Base-by-base conservation (phyloP, 2,113 vertebrate species). In the Bucco capensis region DNA sequence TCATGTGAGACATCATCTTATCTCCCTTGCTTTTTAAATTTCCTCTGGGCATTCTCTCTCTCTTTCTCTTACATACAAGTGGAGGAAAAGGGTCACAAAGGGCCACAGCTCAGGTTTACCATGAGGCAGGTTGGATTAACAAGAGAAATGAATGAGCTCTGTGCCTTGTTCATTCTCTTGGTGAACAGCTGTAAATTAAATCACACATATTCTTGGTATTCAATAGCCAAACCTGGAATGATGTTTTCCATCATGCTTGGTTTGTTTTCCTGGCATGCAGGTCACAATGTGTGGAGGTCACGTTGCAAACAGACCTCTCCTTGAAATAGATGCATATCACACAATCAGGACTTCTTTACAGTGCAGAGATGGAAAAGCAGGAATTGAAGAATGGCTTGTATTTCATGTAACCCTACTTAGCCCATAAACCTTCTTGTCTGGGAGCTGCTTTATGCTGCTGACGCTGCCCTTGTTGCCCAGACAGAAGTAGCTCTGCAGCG, bases 381-480 rank as follows among this genome's bases (percentile, higher is more conserved):
- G 66, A 86, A 89, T 54, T 38, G 69, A 89, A 65, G 40, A 62
- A 70, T 60, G 62, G 53, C 92, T 93, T 88, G 51, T 61, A 42
- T 93, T 94, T 94, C 86, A 70, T 0, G 44, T 92, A 89, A 93
- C 54, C 24, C 51, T 86, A 66, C n/a, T n/a, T n/a, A n/a, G n/a
- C n/a, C n/a, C n/a, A n/a, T n/a, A n/a, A n/a, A n/a, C n/a, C n/a
- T n/a, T n/a, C n/a, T n/a, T n/a, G n/a, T n/a, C n/a, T n/a, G n/a
- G n/a, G n/a, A n/a, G n/a, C n/a, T n/a, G n/a, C n/a, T n/a, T n/a
- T n/a, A n/a, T n/a, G n/a, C n/a, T n/a, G n/a, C n/a, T n/a, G n/a
- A n/a, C n/a, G n/a, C n/a, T n/a, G n/a, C n/a, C n/a, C n/a, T n/a
- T n/a, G n/a, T n/a, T n/a, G n/a, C n/a, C n/a, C n/a, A n/a, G n/a